Percentiles rank a stretch among this genome's conserved stretches.
Evolutionary conservation across 2,888 invertebrate genomes (phyloP).

Genomic region (Clistopyga incitator): DNA sequence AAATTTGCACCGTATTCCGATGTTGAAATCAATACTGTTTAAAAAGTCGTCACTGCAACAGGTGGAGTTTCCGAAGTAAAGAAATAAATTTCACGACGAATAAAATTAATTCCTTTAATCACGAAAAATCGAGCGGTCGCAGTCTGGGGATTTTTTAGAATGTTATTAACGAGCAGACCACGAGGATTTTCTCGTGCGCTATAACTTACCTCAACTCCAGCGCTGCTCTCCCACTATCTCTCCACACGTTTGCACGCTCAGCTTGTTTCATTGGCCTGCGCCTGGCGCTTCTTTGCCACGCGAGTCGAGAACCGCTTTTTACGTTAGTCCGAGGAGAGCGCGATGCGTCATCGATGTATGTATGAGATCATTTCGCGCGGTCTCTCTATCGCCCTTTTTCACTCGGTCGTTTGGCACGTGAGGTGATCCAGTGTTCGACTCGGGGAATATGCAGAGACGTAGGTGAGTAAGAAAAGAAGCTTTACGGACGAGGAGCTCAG

Average conservation of each 20-base stretch:
- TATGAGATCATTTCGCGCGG: slow-evolving; percentile 54
- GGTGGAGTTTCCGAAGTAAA: too few relatives aligned
- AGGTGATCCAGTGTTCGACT: slow-evolving; percentile 38
- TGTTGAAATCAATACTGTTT: too few relatives aligned
- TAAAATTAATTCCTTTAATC: too few relatives aligned
- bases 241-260: slow-evolving; percentile 50
- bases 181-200: slow-evolving; percentile 31
- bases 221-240: slow-evolving; percentile 48
- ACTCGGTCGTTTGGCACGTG: slow-evolving; percentile 59
- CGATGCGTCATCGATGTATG: slow-evolving; percentile 64
- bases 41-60: too few relatives aligned
- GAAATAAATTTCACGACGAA: too few relatives aligned
- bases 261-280: slow-evolving; percentile 45
- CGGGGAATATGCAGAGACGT: slow-evolving; percentile 15
- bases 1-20: too few relatives aligned
- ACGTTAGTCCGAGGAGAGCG: slow-evolving; percentile 27
- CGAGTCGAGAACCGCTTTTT: slow-evolving; percentile 53
- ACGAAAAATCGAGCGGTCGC: too few relatives aligned
- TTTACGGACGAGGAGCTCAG: slow-evolving; percentile 15
- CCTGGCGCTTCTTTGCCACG: slow-evolving; percentile 31
- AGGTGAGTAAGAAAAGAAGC: slow-evolving; percentile 26
- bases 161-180: slow-evolving; percentile 7
- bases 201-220: slow-evolving; percentile 64
- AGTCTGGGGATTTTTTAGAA: too few relatives aligned
- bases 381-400: slow-evolving; percentile 38